Base-by-base conservation (phyloP, 2,888 invertebrate genomes). In the Elmis aenea region DNA sequence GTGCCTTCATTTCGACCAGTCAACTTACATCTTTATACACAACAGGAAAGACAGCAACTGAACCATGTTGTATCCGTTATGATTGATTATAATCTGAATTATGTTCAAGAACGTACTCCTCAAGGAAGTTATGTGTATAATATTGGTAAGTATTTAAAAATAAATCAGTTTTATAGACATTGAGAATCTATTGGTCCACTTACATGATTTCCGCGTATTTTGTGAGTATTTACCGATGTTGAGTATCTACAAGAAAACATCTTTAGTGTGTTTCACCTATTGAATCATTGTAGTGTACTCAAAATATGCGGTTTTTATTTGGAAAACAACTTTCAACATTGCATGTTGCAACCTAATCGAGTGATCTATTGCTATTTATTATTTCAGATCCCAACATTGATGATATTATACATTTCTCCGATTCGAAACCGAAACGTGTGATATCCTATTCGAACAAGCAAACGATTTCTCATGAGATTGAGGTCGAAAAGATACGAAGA, bases 21-120 rank as follows among this genome's bases (percentile, higher is more conserved):
- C 27, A 75, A 58, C 59, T 61, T 62, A 39, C 81, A 90, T 72
- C 64, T 91, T 30, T 89, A 84, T 69, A 85, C 81, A 11, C 69
- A 75, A 2, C 71, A 73, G 42, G 92, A 92, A 66, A 82, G 81
- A 30, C 72, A 72, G 8, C 79, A 83, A 23, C 61, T 96, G 15
- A 61, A 71, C 0, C 70, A 79, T 13, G 79, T 91, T 14, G 84
- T 94, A 6, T 75, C 81, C 47, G 75, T 86, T 0, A 88, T 96
- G 91, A 80, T 92, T 28, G 86, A 90, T 61, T 88, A 91, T 66
- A 93, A 91, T 41, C 69, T 96, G 45, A 81, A 80, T 33, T 93
- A 89, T 65, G 71, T 79, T 1, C 95, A 95, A 65, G 83, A 87
- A 41, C 79, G 85, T 33, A 74, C 74, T 3, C 66, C 70, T 0